Conservation (phyloP, 2,113 vertebrate species). For the Nibea albiflora region DNA sequence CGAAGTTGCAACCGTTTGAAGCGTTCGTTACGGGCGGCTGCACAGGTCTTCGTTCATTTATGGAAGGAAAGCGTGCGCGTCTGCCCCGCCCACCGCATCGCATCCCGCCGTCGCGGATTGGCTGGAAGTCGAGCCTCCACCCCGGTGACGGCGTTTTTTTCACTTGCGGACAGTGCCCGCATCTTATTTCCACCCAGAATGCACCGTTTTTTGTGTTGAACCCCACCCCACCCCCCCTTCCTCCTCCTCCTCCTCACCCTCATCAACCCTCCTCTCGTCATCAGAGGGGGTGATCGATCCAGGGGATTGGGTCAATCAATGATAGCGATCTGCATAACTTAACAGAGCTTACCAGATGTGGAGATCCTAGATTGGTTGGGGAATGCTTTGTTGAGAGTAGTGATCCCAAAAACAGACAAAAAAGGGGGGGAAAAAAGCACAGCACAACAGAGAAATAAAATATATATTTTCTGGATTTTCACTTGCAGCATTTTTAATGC, state of each 20-base stretch:
- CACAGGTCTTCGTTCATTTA: conserved; percentile 62
- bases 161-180: conserved; percentile 86
- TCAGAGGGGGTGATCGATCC: conserved; percentile 13
- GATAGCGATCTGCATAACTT: conserved; percentile 5
- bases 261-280: too few relatives aligned
- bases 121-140: conserved; percentile 71
- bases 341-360: background rate
- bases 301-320: conserved; percentile 9
- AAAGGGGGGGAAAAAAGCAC: too few relatives aligned
- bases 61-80: conserved; percentile 76
- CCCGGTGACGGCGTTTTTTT: conserved; percentile 85
- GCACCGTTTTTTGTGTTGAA: conserved; percentile 75
- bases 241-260: background rate
- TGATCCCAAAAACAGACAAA: background rate
- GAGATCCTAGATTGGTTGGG: too few relatives aligned
- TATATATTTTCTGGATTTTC: background rate
- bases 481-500: too few relatives aligned
- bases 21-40: background rate
- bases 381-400: too few relatives aligned
- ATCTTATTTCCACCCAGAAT: conserved; percentile 97
- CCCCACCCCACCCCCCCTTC: background rate
- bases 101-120: conserved; percentile 83
- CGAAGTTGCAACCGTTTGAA: background rate
- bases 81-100: conserved; percentile 78
- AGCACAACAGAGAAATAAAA: background rate